Conservation (phyloP, 1,140 invertebrate genomes). For the Camponotus pennsylvanicus region DNA sequence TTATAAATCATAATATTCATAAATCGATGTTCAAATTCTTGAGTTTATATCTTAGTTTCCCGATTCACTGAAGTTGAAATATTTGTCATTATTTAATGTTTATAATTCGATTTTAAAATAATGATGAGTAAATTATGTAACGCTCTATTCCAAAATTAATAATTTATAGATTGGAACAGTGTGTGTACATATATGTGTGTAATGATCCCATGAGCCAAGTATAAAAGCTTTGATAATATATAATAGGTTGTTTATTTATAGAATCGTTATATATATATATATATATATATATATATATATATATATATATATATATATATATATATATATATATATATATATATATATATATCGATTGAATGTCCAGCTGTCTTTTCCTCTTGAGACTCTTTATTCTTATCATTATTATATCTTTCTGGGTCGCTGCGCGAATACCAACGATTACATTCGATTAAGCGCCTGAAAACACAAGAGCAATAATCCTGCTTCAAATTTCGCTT, state of each 20-base stretch:
- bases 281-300: too few species aligned
- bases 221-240: not conserved
- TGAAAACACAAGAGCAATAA: slow-evolving; percentile 2
- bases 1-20: not conserved
- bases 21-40: not conserved
- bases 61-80: not conserved
- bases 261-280: not conserved
- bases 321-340: too few species aligned
- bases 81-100: not conserved
- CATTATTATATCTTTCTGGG: slow-evolving; percentile 28
- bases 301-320: too few species aligned
- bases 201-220: too few species aligned
- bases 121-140: not conserved
- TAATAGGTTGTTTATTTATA: slow-evolving; percentile 12
- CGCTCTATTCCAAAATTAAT: not conserved
- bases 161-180: not conserved
- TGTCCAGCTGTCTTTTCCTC: not conserved
- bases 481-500: slow-evolving; percentile 34
- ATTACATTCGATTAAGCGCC: slow-evolving; percentile 23
- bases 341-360: too few species aligned
- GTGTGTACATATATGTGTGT: not conserved
- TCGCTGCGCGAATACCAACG: not conserved
- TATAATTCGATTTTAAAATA: not conserved
- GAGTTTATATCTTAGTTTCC: not conserved
- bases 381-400: slow-evolving; percentile 20